These are phyloP conservation scores for Tinamus major DNA, from an alignment of 2,797 vertebrate species.

Conservation along the genomic window DNA sequence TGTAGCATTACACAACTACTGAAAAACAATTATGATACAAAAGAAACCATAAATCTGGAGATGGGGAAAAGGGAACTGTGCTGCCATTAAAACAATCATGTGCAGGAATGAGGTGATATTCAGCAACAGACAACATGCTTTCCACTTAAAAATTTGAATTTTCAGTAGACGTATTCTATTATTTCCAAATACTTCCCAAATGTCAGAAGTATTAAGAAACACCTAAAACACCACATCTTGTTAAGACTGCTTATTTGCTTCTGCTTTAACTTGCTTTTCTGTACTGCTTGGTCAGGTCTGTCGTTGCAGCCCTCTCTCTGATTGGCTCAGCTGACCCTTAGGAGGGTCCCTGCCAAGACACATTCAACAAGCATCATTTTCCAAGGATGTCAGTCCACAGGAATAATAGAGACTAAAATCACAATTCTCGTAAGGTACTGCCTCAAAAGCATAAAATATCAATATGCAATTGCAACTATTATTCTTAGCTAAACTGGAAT, in stretches of 20 bases:
- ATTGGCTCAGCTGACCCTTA: accelerated
- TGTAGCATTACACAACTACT: background rate
- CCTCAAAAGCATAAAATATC: background rate
- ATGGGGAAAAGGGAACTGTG: background rate
- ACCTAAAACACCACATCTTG: background rate
- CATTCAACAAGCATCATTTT: background rate
- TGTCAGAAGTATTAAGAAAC: background rate
- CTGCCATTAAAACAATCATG: background rate
- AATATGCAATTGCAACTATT: background rate
- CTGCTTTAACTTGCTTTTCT: background rate
- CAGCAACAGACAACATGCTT: background rate
- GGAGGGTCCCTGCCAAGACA: background rate
- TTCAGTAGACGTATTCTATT: background rate
- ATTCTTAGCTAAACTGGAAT: background rate
- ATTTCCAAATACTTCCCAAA: background rate
- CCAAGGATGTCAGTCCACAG: background rate
- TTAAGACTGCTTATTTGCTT: background rate
- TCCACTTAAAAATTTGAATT: background rate
- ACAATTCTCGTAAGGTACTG: background rate
- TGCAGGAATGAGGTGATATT: background rate
- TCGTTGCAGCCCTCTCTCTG: background rate
- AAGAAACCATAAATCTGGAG: background rate
- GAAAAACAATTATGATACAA: background rate
- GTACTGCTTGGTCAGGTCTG: background rate
- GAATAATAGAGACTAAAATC: background rate